These are phyloP conservation scores for Corythucha ciliata DNA, from an alignment of 2,888 invertebrate species.

Conservation along the genomic window DNA sequence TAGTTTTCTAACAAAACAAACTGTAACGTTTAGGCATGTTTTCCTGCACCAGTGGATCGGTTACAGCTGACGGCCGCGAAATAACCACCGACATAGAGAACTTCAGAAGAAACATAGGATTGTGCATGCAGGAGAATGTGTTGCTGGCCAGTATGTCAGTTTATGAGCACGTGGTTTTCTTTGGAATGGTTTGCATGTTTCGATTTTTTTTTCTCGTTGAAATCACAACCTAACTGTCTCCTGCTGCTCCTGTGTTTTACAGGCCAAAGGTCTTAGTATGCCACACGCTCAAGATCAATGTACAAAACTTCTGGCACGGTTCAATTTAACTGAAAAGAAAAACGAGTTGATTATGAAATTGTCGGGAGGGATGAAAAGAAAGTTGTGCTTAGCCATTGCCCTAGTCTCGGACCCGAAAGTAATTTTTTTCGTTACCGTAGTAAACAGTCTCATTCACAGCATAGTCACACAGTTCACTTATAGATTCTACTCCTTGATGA, in stretches of 20 bases:
- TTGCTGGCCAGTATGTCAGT: slow-evolving; percentile 75
- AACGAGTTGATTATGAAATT: slow-evolving; percentile 51
- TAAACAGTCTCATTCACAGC: too few relatives aligned
- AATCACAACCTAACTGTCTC: too few relatives aligned
- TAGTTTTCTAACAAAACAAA: too few relatives aligned
- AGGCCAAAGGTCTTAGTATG: slow-evolving; percentile 54
- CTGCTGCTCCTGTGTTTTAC: too few relatives aligned
- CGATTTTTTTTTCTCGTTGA: too few relatives aligned
- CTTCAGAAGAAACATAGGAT: slow-evolving; percentile 66
- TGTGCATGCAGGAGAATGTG: slow-evolving; percentile 86
- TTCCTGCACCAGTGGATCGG: slow-evolving; percentile 59
- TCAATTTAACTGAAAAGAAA: slow-evolving; percentile 56
- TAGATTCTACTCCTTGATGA: slow-evolving; percentile 63
- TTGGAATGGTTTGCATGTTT: slow-evolving; percentile 66
- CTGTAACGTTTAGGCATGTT: slow-evolving; percentile 56
- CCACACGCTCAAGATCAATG: slow-evolving; percentile 47
- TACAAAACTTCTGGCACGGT: slow-evolving; percentile 48
- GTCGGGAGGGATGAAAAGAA: slow-evolving; percentile 88
- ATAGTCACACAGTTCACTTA: too few relatives aligned
- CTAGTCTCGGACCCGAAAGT: slow-evolving; percentile 65
- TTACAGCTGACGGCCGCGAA: slow-evolving; percentile 62
- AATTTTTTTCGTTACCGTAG: background rate
- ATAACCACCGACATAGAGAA: slow-evolving; percentile 53
- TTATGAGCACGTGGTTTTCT: slow-evolving; percentile 73
- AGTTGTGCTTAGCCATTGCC: slow-evolving; percentile 77